phyloP scores from a whole-genome alignment of 2,797 vertebrate species.

The Siniperca undulata region DNA sequence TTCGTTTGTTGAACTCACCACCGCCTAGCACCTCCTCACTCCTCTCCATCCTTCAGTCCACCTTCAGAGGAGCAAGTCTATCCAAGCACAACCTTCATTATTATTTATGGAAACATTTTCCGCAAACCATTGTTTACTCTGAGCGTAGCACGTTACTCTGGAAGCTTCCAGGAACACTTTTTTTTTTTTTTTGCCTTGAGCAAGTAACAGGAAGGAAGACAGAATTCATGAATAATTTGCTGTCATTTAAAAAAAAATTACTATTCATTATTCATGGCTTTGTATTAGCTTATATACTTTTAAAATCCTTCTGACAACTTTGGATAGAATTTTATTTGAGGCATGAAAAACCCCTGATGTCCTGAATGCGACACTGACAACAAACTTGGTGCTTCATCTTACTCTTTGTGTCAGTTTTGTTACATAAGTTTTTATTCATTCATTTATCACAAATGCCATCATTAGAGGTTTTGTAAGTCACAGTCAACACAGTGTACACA shows the following conservation, averaged over 20 bases:
- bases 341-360: neutral
- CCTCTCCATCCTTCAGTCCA: conserved; percentile 29
- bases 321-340: conserved; percentile 20
- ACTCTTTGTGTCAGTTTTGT: conserved; percentile 1
- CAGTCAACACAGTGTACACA: conserved; percentile 1
- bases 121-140: conserved; percentile 56
- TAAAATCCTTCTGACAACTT: conserved; percentile 43
- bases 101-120: conserved; percentile 63
- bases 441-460: conserved; percentile 15
- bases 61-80: conserved; percentile 21
- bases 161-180: conserved; percentile 47
- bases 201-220: conserved; percentile 40
- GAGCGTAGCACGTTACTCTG: conserved; percentile 15
- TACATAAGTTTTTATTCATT: neutral
- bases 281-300: conserved; percentile 52
- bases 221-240: conserved; percentile 67
- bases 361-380: conserved; percentile 25
- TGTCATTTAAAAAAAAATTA: conserved; percentile 22
- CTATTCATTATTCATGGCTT: conserved; percentile 70
- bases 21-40: neutral
- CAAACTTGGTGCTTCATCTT: conserved; percentile 17
- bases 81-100: conserved; percentile 46
- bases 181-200: conserved; percentile 38
- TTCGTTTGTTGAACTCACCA: neutral
- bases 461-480: conserved; percentile 8